Percentiles rank a stretch among this genome's conserved stretches.
phyloP scores from a whole-genome alignment of 2,888 invertebrate species.

The Cephus nigrinus region DNA sequence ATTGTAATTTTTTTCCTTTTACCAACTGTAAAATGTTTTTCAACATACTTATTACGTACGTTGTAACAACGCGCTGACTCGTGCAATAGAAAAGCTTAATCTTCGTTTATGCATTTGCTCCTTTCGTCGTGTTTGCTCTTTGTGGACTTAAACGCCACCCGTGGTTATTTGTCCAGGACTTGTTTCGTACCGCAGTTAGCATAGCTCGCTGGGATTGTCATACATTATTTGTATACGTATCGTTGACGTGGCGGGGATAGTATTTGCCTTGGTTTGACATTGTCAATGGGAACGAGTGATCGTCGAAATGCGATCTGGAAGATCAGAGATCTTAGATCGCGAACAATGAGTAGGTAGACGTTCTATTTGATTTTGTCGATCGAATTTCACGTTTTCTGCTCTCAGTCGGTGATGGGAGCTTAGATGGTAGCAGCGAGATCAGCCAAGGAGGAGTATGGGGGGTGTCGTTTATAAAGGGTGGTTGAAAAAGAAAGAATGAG shows the following conservation, averaged over 20 bases:
- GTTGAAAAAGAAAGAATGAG: conserved; percentile 3
- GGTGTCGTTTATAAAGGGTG: background rate
- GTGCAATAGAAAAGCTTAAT: background rate
- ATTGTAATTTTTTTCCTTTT: no score
- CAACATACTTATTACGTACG: background rate
- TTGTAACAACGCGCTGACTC: background rate
- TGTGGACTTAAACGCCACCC: background rate
- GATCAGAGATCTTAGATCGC: background rate
- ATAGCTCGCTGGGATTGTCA: background rate
- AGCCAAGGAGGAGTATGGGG: background rate
- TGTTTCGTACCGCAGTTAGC: background rate
- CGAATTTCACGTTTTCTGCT: conserved; percentile 3
- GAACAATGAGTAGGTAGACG: background rate
- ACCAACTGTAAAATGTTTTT: background rate
- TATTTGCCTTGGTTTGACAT: conserved; percentile 6
- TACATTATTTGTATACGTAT: background rate
- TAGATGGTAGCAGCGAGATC: background rate
- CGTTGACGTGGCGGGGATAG: background rate
- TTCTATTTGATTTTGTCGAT: conserved; percentile 2
- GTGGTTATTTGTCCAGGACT: background rate
- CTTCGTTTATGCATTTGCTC: background rate
- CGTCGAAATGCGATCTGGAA: background rate
- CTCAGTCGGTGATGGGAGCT: background rate
- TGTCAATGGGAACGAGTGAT: background rate
- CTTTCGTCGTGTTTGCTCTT: background rate